Evolutionary conservation across 1,140 invertebrate genomes (phyloP), one percentile per base, ranked within the genome.

Genomic region (Drosophila eugracilis): DNA sequence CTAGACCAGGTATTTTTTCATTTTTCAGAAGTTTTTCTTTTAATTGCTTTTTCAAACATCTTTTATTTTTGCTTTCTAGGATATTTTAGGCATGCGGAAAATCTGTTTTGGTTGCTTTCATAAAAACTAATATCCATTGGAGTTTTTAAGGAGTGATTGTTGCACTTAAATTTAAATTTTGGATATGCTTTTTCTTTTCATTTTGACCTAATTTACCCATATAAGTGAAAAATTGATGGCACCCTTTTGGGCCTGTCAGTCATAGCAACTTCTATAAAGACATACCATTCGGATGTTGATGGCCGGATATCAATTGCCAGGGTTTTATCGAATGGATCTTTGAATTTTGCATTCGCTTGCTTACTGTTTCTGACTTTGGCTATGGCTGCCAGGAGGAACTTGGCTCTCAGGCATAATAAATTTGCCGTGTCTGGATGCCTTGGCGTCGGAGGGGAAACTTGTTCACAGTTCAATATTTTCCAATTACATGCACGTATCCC

Each of bases 401-500:
- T 42, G 37, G 42, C 63, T 45, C 49, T 44, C 22, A 53, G 49
- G 58, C 76, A 69, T 63, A 67, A 85, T 73, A 76, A 85, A 66
- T 66, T 67, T 41, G 59, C 39, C 60, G 65, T 44, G 48, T 76
- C 37, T 17, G 57, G 36, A 72, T 67, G 22, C 30, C 10, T 55
- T 79, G 55, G 54, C 32, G 66, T 50, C 42, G 72, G n/a, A 24
- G 47, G 47, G 59, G 26, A 41, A 52, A 39, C 65, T 75, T 75
- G 65, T 85, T 60, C 60, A 88, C 71, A 75, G 71, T 75, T 75
- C 72, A 75, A 75, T 88, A 76, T 77, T 85, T 85, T 85, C 54
- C 78, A 85, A 85, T 85, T 85, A 88, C 78, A 78, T 85, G 63
- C 83, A 85, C 74, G 72, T 59, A 63, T 88, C 49, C 53, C 58